Percentiles rank a stretch among this genome's conserved stretches.
Conservation (phyloP, 2,797 vertebrate species). For the Myotis daubentonii region DNA sequence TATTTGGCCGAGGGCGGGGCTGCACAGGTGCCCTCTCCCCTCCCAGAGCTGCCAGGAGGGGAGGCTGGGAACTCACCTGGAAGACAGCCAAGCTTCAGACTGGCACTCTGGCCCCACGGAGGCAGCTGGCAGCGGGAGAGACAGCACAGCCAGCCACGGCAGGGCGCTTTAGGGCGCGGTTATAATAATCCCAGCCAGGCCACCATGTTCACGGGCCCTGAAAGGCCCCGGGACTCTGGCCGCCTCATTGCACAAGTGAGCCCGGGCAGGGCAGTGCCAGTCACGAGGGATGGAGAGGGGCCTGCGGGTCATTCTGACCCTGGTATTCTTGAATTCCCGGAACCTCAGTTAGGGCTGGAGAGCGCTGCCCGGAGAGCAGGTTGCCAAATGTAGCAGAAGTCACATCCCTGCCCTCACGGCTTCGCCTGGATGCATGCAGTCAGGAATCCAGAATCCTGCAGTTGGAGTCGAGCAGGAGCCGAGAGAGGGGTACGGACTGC, state of each 20-base stretch:
- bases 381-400: not conserved
- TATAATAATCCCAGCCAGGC: not conserved
- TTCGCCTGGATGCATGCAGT: not conserved
- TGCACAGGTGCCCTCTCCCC: not conserved
- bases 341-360: not conserved
- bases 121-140: fast-evolving
- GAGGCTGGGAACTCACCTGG: not conserved
- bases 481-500: not conserved
- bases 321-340: not conserved
- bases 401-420: fast-evolving
- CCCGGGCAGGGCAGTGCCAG: not conserved
- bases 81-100: not conserved
- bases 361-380: fast-evolving
- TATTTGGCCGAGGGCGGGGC: not conserved
- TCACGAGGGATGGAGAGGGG: not conserved
- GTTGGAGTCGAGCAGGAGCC: fast-evolving
- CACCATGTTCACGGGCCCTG: fast-evolving
- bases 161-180: no score
- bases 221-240: not conserved
- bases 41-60: not conserved
- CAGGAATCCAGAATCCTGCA: not conserved
- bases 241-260: not conserved
- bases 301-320: not conserved
- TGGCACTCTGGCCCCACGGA: fast-evolving
- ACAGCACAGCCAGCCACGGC: no score